These are phyloP conservation scores for Umimayanthus chanpuru DNA, from an alignment of 92 coral and sea anemone species.

Conservation along the genomic window DNA sequence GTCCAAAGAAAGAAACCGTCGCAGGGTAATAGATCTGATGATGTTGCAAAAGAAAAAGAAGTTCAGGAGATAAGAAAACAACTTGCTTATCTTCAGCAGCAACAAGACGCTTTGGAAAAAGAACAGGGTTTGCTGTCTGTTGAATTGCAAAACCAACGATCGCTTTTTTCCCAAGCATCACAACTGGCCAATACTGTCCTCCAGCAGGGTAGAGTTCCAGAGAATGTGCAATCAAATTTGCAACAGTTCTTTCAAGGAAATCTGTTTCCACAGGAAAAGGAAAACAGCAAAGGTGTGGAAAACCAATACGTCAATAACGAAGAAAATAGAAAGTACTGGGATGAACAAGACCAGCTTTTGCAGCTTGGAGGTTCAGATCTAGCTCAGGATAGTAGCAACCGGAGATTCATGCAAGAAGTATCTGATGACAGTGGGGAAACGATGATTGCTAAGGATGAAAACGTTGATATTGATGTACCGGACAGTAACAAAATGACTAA, in stretches of 20 bases:
- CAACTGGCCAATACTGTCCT: constrained; percentile 27
- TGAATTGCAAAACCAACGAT: constrained; percentile 49
- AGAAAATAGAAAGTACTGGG: not conserved
- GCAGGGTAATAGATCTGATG: not conserved
- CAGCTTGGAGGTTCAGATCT: constrained; percentile 15
- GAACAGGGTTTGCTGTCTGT: constrained; percentile 38
- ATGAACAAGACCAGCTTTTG: constrained; percentile 6
- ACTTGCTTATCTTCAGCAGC: constrained; percentile 46
- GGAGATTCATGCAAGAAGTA: not conserved
- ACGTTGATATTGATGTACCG: not conserved
- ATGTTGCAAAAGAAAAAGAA: constrained; percentile 37
- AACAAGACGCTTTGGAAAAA: constrained; percentile 40
- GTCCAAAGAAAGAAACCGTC: not conserved
- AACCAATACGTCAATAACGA: not conserved
- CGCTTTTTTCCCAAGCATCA: constrained; percentile 42
- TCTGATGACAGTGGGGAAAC: not conserved
- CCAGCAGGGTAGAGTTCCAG: constrained; percentile 10
- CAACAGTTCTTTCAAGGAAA: not conserved
- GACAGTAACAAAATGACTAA: not conserved
- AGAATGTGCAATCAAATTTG: not conserved
- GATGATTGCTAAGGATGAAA: not conserved
- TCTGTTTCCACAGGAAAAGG: not conserved
- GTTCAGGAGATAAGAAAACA: constrained; percentile 49
- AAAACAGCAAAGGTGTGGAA: not conserved
- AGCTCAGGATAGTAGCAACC: not conserved